Evolutionary conservation across 2,113 vertebrate species (phyloP).

Genomic region (Siniperca chuatsi): DNA sequence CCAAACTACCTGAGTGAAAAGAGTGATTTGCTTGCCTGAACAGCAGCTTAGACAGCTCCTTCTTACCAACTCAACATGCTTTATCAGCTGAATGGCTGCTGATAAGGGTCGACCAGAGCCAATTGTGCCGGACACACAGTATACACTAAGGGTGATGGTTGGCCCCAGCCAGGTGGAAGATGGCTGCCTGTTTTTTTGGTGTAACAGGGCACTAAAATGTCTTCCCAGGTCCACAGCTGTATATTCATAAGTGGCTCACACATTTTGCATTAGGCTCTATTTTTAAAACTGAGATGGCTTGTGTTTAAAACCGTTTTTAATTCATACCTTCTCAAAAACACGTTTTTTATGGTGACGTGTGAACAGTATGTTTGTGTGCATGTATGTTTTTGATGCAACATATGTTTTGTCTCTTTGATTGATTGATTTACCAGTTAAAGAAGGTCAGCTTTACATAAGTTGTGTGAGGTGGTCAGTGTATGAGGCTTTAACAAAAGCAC

Average conservation of each 20-base stretch:
- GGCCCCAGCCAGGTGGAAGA: neutral
- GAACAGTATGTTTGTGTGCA: neutral
- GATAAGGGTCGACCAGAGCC: neutral
- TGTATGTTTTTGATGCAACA: neutral
- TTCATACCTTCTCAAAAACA: neutral
- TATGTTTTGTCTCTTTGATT: neutral
- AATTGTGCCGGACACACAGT: neutral
- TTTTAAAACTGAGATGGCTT: too few relatives aligned
- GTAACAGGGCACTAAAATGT: neutral
- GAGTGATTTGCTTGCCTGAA: neutral
- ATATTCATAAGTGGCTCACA: neutral
- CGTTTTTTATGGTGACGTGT: neutral
- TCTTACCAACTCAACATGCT: neutral
- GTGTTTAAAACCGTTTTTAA: neutral
- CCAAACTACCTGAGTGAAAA: neutral
- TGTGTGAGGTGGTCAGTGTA: neutral
- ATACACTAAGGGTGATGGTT: neutral
- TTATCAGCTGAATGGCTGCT: neutral
- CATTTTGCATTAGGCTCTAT: neutral
- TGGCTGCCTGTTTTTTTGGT: neutral
- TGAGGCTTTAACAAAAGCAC: neutral
- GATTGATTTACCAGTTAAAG: neutral
- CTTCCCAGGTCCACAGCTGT: neutral
- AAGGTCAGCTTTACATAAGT: neutral
- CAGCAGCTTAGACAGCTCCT: slow-evolving; percentile 17